These are phyloP conservation scores for Porphyrio hochstetteri DNA, from an alignment of 2,113 vertebrate species.

Conservation along the genomic window DNA sequence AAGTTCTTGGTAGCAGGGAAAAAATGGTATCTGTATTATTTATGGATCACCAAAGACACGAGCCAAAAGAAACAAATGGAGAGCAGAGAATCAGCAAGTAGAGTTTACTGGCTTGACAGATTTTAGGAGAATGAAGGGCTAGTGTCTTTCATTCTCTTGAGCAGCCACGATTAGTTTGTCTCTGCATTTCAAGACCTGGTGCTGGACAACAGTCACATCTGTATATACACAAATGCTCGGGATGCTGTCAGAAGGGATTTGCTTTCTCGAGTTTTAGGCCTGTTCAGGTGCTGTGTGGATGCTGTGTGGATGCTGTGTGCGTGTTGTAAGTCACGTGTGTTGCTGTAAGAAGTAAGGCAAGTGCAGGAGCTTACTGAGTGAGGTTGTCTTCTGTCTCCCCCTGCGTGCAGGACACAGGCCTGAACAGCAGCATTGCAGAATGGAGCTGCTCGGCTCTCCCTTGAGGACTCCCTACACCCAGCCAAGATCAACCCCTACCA, in stretches of 20 bases:
- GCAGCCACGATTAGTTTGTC: neutral
- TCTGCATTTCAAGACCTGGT: neutral
- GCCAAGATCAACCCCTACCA: constrained; percentile 75
- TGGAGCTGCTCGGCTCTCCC: constrained; percentile 86
- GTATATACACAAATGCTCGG: neutral
- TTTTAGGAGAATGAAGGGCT: neutral
- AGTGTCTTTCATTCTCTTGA: neutral
- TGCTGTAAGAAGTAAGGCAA: neutral
- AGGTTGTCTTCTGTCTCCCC: neutral
- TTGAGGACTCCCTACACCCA: constrained; percentile 77
- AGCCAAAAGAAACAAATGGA: neutral
- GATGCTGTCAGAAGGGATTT: neutral
- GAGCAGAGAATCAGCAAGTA: neutral
- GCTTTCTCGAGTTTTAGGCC: neutral
- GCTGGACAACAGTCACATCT: neutral
- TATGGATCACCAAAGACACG: neutral
- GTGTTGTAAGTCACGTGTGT: neutral
- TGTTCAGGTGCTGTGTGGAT: too few relatives aligned
- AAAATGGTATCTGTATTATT: too few relatives aligned
- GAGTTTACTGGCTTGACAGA: neutral
- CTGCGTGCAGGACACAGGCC: constrained; percentile 31
- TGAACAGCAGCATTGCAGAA: constrained; percentile 36
- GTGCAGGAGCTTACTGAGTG: neutral
- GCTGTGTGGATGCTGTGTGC: neutral
- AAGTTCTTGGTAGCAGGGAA: neutral